Percentiles rank a stretch among this genome's conserved stretches.
Conservation (phyloP, 2,113 vertebrate species). For the Lepus timidus region DNA sequence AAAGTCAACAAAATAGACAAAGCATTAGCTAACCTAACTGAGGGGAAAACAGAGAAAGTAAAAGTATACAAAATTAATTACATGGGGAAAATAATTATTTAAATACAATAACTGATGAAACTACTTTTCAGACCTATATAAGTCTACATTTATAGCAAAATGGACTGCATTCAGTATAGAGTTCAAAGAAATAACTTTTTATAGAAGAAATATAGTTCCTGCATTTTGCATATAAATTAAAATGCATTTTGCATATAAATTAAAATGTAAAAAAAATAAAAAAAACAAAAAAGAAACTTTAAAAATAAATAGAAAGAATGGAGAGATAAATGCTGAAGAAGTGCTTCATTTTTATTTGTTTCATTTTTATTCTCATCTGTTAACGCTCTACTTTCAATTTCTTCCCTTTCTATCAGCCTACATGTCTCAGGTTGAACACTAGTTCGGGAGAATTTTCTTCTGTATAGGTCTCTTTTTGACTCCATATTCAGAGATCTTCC, state of each 20-base stretch:
- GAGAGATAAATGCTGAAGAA: background rate
- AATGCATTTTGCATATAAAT: background rate
- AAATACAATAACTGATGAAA: background rate
- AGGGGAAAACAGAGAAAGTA: background rate
- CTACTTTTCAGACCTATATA: background rate
- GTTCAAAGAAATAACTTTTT: background rate
- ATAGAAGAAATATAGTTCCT: background rate
- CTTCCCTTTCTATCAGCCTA: background rate
- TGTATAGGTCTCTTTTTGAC: background rate
- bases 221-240: background rate
- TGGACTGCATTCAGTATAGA: background rate
- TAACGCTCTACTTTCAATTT: background rate
- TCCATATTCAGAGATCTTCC: background rate
- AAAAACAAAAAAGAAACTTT: background rate
- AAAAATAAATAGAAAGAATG: background rate
- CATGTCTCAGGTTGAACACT: background rate
- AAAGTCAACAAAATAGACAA: slow-evolving; percentile 34
- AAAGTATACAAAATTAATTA: slow-evolving; percentile 11
- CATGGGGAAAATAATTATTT: background rate
- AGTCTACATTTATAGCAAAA: background rate
- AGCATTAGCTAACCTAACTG: background rate
- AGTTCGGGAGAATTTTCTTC: background rate
- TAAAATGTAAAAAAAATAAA: background rate
- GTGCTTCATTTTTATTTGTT: background rate
- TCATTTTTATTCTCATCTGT: background rate